A percentile compares a stretch with the other conserved stretches of the same genome.
Conservation (phyloP, 2,113 vertebrate genomes). For the Dasyornis broadbenti region DNA sequence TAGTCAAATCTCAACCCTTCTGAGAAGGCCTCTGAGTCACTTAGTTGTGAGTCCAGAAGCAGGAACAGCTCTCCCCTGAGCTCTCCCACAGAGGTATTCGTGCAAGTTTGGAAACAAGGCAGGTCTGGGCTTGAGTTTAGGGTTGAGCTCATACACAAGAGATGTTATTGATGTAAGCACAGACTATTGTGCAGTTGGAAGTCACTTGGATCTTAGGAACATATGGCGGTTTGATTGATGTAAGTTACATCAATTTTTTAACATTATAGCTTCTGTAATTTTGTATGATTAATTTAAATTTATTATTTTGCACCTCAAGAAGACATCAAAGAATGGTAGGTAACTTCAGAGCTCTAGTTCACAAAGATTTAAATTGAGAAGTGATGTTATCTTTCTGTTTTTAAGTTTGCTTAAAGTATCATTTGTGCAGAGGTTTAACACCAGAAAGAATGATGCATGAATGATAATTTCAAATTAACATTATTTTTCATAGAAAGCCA, state of each 20-base stretch:
- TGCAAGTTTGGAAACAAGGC: neutral
- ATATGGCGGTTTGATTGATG: neutral
- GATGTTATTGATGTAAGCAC: neutral
- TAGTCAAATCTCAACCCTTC: neutral
- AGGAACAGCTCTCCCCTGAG: neutral
- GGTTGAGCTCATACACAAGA: neutral
- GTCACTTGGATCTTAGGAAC: neutral
- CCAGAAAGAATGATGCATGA: neutral
- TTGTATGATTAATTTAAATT: neutral
- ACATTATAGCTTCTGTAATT: neutral
- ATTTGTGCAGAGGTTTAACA: neutral
- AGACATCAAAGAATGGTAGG: neutral
- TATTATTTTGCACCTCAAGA: neutral
- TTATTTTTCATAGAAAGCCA: constrained; percentile 2
- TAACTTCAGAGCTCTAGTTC: neutral
- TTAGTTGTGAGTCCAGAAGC: neutral
- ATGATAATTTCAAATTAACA: neutral
- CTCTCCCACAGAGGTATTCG: neutral
- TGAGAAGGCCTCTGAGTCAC: neutral
- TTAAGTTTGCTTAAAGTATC: neutral
- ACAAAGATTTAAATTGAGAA: neutral
- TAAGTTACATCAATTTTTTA: neutral
- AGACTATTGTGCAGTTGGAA: neutral
- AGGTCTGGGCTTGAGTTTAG: neutral
- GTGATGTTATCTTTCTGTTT: neutral